A percentile compares a stretch with the other conserved stretches of the same genome.
These are phyloP conservation scores for Anoplopoma fimbria DNA, from an alignment of 2,113 vertebrate species.

Conservation along the genomic window DNA sequence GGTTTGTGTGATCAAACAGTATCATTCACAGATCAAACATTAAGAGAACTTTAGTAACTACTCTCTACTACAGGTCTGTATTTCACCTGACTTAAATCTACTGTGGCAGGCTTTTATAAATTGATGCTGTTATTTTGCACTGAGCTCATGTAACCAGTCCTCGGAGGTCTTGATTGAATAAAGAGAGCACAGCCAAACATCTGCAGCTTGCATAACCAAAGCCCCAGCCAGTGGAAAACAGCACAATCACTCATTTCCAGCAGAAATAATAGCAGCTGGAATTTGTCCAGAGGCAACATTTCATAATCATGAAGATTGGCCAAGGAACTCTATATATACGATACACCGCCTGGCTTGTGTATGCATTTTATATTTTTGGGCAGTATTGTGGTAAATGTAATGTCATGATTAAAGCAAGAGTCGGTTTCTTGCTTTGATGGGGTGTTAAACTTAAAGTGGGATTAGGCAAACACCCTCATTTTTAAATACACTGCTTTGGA, in stretches of 20 bases:
- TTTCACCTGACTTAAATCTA: conserved; percentile 26
- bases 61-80: background rate
- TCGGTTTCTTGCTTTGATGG: conserved; percentile 5
- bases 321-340: conserved; percentile 4
- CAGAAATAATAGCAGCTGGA: conserved; percentile 61
- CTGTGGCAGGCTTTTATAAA: conserved; percentile 15
- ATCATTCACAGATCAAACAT: background rate
- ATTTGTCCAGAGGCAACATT: conserved; percentile 61
- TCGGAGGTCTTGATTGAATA: conserved; percentile 38
- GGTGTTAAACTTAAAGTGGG: conserved; percentile 7
- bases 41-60: background rate
- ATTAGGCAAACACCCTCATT: conserved; percentile 17
- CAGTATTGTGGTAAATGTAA: conserved; percentile 3
- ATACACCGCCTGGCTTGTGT: conserved; percentile 17
- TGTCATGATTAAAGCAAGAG: background rate
- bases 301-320: conserved; percentile 39
- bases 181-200: conserved; percentile 69
- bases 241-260: conserved; percentile 56
- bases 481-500: conserved; percentile 6
- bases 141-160: conserved; percentile 47
- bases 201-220: conserved; percentile 74
- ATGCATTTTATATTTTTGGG: conserved; percentile 35
- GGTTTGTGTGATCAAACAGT: background rate
- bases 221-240: conserved; percentile 37
- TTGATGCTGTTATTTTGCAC: conserved; percentile 51